Evolutionary conservation across 2,888 invertebrate genomes (phyloP).

Genomic region (Halictus quadricinctus): DNA sequence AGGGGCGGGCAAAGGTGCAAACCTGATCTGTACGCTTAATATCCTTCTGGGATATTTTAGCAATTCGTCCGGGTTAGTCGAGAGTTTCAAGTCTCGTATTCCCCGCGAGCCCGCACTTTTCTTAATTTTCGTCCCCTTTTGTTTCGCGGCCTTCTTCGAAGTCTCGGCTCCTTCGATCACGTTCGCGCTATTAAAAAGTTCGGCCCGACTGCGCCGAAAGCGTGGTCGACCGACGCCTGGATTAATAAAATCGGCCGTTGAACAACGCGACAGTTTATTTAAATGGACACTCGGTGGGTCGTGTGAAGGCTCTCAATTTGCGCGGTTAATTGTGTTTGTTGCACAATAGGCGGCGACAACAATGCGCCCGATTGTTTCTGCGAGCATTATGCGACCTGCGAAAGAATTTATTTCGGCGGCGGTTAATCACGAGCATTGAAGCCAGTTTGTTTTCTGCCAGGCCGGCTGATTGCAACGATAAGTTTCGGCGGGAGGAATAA

Average conservation of each 20-base stretch:
- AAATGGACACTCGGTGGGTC: slow-evolving; percentile 15
- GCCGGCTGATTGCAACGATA: background rate
- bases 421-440: slow-evolving; percentile 8
- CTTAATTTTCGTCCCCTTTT: slow-evolving; percentile 32
- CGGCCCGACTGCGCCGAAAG: slow-evolving; percentile 13
- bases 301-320: slow-evolving; percentile 12
- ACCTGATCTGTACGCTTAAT: slow-evolving; percentile 27
- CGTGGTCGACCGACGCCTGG: background rate
- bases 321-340: slow-evolving; percentile 17
- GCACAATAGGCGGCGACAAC: slow-evolving; percentile 10
- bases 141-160: background rate
- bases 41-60: background rate
- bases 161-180: slow-evolving; percentile 48
- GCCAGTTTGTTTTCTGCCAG: background rate
- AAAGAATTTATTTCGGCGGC: slow-evolving; percentile 18
- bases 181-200: slow-evolving; percentile 61
- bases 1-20: slow-evolving; percentile 7
- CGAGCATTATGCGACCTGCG: background rate
- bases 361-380: slow-evolving; percentile 24
- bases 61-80: background rate
- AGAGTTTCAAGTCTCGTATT: slow-evolving; percentile 43
- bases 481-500: background rate
- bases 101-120: background rate
- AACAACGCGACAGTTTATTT: slow-evolving; percentile 20
- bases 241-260: slow-evolving; percentile 43